Percentiles rank a stretch among this genome's conserved stretches.
Conservation (phyloP, 2,888 invertebrate genomes). For the Amblyjoppa fuscipennis region DNA sequence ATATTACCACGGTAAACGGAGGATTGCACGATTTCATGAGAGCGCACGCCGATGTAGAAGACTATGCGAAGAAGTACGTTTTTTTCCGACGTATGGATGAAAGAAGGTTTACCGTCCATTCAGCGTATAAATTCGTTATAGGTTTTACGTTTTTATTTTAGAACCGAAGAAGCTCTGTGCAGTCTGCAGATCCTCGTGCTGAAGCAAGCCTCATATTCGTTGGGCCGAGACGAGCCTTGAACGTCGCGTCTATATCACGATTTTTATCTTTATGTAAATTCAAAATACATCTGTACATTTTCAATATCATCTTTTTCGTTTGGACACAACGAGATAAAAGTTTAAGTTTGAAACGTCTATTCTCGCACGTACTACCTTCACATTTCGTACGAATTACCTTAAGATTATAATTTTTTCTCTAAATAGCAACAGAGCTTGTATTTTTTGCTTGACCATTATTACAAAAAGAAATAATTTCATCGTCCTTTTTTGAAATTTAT, state of each 20-base stretch:
- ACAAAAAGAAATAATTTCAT: not conserved
- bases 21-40: slow-evolving; percentile 69
- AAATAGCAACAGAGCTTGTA: not conserved
- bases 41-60: slow-evolving; percentile 61
- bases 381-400: not conserved
- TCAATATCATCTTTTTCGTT: not conserved
- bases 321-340: not conserved
- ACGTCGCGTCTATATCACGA: not conserved
- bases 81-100: not conserved
- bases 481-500: not conserved
- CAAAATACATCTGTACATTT: slow-evolving; percentile 1
- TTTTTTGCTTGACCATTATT: not conserved
- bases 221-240: slow-evolving; percentile 10
- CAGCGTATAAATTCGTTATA: not conserved
- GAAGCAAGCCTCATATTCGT: slow-evolving; percentile 67
- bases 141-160: slow-evolving; percentile 56
- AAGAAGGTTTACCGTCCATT: not conserved
- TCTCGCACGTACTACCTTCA: not conserved
- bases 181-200: slow-evolving; percentile 68
- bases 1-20: slow-evolving; percentile 60
- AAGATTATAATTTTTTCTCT: not conserved
- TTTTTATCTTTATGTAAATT: not conserved
- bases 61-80: slow-evolving; percentile 69
- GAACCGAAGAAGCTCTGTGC: slow-evolving; percentile 65
- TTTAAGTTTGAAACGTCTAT: not conserved